These are phyloP conservation scores for Thryonomys swinderianus DNA, from an alignment of 2,113 vertebrate species.

Conservation along the genomic window DNA sequence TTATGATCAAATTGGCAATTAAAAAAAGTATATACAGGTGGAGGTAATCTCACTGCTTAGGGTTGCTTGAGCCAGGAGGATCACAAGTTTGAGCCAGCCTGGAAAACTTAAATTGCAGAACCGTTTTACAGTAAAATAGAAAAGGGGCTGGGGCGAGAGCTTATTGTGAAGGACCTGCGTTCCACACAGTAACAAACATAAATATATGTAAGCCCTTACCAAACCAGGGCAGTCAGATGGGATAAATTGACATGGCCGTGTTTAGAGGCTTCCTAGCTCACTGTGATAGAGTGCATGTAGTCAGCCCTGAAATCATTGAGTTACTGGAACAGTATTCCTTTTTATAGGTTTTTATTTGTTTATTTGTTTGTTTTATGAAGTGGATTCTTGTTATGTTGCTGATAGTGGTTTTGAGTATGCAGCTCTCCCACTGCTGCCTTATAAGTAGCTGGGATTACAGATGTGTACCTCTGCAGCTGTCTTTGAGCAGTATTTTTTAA, in stretches of 20 bases:
- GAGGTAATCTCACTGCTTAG: background rate
- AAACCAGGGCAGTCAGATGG: background rate
- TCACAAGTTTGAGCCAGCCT: background rate
- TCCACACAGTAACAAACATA: background rate
- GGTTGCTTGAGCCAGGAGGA: background rate
- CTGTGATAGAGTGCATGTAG: background rate
- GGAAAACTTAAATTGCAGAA: background rate
- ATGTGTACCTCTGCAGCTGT: background rate
- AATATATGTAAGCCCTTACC: background rate
- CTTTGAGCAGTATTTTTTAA: background rate
- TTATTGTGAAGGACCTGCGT: background rate
- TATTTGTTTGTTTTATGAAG: background rate
- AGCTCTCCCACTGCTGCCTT: background rate
- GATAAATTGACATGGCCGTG: background rate
- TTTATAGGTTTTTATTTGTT: background rate
- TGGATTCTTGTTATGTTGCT: background rate
- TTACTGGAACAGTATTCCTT: background rate
- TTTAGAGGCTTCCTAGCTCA: background rate
- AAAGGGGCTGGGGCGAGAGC: background rate
- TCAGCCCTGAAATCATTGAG: background rate
- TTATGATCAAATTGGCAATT: constrained; percentile 12
- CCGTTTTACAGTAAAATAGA: background rate
- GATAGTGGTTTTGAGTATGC: background rate
- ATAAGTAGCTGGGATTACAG: background rate
- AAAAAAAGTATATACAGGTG: background rate